phyloP scores from a whole-genome alignment of 2,888 invertebrate genomes.

The Danaus chrysippus region DNA sequence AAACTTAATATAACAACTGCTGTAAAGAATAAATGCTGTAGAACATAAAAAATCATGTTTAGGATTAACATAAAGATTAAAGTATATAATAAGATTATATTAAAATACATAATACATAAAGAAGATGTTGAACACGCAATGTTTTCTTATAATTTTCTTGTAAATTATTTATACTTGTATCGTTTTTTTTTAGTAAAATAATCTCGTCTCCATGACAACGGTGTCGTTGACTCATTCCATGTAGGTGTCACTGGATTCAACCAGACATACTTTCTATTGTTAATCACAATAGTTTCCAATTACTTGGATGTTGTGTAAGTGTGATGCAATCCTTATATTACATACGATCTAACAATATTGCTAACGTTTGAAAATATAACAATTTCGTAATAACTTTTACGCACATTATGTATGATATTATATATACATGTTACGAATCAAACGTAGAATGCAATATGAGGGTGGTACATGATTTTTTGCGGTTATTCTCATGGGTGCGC shows the following conservation, averaged over 20 bases:
- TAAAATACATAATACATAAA: too few relatives aligned
- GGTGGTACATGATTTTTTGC: not conserved
- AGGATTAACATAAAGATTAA: too few relatives aligned
- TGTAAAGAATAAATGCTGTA: too few relatives aligned
- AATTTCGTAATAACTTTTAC: not conserved
- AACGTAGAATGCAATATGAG: not conserved
- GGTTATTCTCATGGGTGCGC: not conserved
- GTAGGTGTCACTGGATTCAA: conserved; percentile 46
- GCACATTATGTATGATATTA: not conserved
- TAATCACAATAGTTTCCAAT: conserved; percentile 12
- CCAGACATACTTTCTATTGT: conserved; percentile 19
- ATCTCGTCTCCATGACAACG: conserved; percentile 46
- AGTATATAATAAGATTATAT: too few relatives aligned
- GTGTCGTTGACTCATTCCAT: conserved; percentile 58
- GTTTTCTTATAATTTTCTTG: too few relatives aligned
- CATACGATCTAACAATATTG: not conserved
- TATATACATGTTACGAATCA: not conserved
- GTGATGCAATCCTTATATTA: not conserved
- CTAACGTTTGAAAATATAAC: not conserved
- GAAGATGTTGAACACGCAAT: too few relatives aligned
- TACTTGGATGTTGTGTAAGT: conserved; percentile 4
- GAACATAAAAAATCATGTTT: too few relatives aligned
- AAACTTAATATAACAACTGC: too few relatives aligned
- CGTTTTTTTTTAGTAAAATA: too few relatives aligned
- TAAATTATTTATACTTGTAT: too few relatives aligned